A percentile compares a stretch with the other conserved stretches of the same genome.
Evolutionary conservation across 2,888 invertebrate species (phyloP).

Genomic region (Metallyticus violacea): DNA sequence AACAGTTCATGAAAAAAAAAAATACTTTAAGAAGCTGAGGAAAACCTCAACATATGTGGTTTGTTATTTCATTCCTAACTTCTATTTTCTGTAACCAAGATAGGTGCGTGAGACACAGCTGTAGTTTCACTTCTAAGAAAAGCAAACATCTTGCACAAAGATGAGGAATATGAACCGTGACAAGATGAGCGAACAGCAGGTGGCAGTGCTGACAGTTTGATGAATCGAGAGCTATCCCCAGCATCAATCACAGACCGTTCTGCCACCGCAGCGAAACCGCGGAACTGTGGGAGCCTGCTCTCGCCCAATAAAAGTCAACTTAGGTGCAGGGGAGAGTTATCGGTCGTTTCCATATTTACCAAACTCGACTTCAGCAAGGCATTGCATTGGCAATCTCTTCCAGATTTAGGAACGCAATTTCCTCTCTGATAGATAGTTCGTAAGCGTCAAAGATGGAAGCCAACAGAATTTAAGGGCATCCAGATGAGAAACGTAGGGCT

Average conservation of each 20-base stretch:
- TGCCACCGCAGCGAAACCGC: neutral
- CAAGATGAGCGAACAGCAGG: slow-evolving; percentile 6
- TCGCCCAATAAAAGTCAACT: slow-evolving; percentile 11
- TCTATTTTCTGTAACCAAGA: neutral
- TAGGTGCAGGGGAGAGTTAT: neutral
- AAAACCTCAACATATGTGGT: too few species aligned
- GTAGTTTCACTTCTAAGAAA: neutral
- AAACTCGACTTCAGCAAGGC: too few species aligned
- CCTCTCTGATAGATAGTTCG: neutral
- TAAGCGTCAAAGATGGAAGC: neutral
- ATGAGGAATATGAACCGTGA: neutral
- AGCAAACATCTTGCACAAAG: neutral
- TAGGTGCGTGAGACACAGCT: neutral
- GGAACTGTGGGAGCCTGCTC: neutral
- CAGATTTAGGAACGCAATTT: slow-evolving; percentile 2
- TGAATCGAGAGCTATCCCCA: neutral
- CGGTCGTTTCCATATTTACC: neutral
- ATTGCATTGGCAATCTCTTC: neutral
- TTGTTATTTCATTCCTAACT: neutral
- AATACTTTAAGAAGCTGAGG: too few species aligned
- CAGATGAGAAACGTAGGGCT: too few species aligned
- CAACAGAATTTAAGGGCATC: too few species aligned
- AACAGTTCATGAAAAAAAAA: too few species aligned
- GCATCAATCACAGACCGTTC: slow-evolving; percentile 1
- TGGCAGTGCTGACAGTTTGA: neutral